phyloP scores from a whole-genome alignment of 1,140 invertebrate genomes.

The Drosophila ohnishii region DNA sequence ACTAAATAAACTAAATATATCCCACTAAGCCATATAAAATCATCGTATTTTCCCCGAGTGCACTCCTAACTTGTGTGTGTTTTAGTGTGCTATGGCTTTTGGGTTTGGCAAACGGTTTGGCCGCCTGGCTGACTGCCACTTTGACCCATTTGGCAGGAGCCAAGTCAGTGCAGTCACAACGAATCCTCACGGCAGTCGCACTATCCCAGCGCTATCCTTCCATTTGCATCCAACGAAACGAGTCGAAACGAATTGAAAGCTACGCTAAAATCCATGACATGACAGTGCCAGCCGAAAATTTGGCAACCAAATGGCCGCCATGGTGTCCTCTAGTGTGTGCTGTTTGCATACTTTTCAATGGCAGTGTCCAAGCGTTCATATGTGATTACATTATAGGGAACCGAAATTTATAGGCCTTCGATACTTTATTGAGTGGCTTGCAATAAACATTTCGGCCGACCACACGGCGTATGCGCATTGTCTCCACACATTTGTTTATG shows the following conservation, averaged over 20 bases:
- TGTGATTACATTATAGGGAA: slow-evolving; percentile 40
- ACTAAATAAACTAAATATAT: no score
- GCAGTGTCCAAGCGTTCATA: slow-evolving; percentile 33
- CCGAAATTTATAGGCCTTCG: slow-evolving; percentile 51
- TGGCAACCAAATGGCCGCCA: not conserved
- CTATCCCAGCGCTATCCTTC: slow-evolving; percentile 8
- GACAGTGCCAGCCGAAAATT: slow-evolving; percentile 24
- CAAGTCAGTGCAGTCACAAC: slow-evolving; percentile 58
- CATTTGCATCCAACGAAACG: slow-evolving; percentile 46
- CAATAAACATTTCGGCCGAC: slow-evolving; percentile 59
- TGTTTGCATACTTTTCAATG: slow-evolving; percentile 20
- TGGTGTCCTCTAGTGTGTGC: not conserved
- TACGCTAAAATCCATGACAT: slow-evolving; percentile 12
- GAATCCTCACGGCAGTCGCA: slow-evolving; percentile 51
- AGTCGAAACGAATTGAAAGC: slow-evolving; percentile 34
- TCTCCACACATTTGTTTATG: slow-evolving; percentile 62
- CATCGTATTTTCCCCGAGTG: not conserved
- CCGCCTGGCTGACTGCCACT: slow-evolving; percentile 77
- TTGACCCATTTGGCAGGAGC: slow-evolving; percentile 77
- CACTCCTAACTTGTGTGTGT: slow-evolving; percentile 12
- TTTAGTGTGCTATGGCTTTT: slow-evolving; percentile 36
- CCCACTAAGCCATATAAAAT: no score
- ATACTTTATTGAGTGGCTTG: slow-evolving; percentile 68
- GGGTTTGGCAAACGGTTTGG: slow-evolving; percentile 72
- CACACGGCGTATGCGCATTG: slow-evolving; percentile 53